Percentiles rank a stretch among this genome's conserved stretches.
Conservation (phyloP, 2,113 vertebrate species). For the Datnioides undecimradiatus region DNA sequence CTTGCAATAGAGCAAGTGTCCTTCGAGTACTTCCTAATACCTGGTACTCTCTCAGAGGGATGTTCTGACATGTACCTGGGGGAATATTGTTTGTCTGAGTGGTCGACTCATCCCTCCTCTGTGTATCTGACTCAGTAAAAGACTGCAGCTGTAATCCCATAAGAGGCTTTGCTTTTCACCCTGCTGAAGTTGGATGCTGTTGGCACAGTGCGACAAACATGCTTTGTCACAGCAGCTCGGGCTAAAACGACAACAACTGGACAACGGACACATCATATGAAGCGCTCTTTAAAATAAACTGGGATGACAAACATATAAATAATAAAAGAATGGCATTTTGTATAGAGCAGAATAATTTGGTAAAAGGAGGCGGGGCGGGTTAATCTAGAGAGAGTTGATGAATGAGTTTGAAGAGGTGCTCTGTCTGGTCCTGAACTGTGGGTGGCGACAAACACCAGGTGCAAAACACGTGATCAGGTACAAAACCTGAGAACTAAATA, state of each 20-base stretch:
- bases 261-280: not conserved
- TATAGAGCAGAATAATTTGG: no score
- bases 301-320: not conserved
- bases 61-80: not conserved
- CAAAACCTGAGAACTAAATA: not conserved
- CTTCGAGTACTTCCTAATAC: not conserved
- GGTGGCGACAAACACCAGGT: conserved; percentile 1
- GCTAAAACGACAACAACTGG: not conserved
- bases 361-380: no score
- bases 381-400: no score
- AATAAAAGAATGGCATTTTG: not conserved
- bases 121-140: conserved; percentile 32
- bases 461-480: rapidly evolving
- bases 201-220: conserved; percentile 18
- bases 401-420: no score
- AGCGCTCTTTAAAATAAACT: not conserved
- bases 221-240: conserved; percentile 24
- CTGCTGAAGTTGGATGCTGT: conserved; percentile 7
- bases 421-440: not conserved
- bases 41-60: no score
- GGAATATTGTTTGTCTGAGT: not conserved
- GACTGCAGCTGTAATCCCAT: conserved; percentile 41
- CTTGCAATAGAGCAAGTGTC: no score
- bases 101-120: not conserved
- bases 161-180: conserved; percentile 41